These are phyloP conservation scores for Nycticebus coucang DNA, from an alignment of 2,113 vertebrate genomes.

Conservation along the genomic window DNA sequence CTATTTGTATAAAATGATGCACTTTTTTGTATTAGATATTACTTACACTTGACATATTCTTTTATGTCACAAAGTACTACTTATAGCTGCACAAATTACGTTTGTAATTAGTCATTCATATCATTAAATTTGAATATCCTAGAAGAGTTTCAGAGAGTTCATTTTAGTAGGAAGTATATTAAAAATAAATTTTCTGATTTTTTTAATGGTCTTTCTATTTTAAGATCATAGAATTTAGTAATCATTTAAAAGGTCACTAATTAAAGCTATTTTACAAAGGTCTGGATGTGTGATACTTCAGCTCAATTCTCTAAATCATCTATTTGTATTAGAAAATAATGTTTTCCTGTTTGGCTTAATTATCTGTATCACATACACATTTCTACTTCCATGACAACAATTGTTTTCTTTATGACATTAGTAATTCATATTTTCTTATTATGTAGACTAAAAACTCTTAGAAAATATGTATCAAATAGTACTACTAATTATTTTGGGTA, in stretches of 20 bases:
- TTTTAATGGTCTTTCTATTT: background rate
- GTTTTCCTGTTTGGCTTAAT: constrained; percentile 24
- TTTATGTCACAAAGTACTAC: background rate
- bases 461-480: constrained; percentile 3
- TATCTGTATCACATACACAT: constrained; percentile 32
- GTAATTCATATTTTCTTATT: constrained; percentile 15
- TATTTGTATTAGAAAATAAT: constrained; percentile 20
- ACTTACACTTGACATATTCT: background rate
- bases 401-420: constrained; percentile 34
- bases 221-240: background rate
- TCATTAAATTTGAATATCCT: constrained; percentile 18
- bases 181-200: constrained; percentile 8
- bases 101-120: constrained; percentile 29
- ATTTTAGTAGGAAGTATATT: background rate
- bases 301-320: constrained; percentile 1
- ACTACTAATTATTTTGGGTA: constrained; percentile 2
- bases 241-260: constrained; percentile 39
- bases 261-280: background rate
- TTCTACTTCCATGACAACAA: constrained; percentile 42
- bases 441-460: constrained; percentile 25
- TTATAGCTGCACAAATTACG: background rate
- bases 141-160: background rate
- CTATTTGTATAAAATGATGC: background rate
- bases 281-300: background rate
- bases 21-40: background rate